phyloP scores from a whole-genome alignment of 2,113 vertebrate genomes.

The Larimichthys polyactis region DNA sequence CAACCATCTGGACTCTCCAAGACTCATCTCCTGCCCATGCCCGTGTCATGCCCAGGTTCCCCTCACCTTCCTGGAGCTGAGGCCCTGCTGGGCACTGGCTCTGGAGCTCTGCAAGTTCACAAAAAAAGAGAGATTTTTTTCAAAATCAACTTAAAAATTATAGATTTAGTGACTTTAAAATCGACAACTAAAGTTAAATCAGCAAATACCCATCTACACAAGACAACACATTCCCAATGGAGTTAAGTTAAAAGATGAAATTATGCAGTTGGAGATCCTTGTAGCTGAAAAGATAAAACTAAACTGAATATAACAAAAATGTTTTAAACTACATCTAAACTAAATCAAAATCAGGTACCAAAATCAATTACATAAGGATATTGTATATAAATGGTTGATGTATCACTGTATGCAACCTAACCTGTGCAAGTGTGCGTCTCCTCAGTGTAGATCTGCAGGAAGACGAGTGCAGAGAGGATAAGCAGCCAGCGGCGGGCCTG shows the following conservation, averaged over 20 bases:
- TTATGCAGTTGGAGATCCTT: not conserved
- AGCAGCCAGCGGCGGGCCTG: conserved; percentile 76
- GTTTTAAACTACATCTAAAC: not conserved
- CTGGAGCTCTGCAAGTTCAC: conserved; percentile 56
- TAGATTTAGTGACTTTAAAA: not conserved
- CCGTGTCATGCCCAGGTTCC: not conserved
- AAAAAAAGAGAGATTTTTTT: not conserved
- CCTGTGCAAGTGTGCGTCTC: conserved; percentile 68
- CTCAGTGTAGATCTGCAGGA: conserved; percentile 84
- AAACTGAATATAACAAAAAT: not conserved
- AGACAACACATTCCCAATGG: not conserved
- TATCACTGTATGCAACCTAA: not conserved
- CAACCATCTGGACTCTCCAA: conserved; percentile 38
- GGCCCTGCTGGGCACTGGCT: not conserved
- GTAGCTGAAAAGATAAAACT: not conserved
- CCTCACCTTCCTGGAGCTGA: conserved; percentile 42
- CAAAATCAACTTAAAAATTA: not conserved
- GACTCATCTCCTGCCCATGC: conserved; percentile 33
- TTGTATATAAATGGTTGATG: not conserved
- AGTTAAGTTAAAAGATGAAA: not conserved
- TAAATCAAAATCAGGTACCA: not conserved
- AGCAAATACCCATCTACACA: not conserved
- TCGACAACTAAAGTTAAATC: not conserved
- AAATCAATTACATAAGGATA: too few species aligned
- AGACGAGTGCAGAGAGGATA: conserved; percentile 75